phyloP scores from a whole-genome alignment of 2,113 vertebrate genomes.

The Rhipidura dahli region DNA sequence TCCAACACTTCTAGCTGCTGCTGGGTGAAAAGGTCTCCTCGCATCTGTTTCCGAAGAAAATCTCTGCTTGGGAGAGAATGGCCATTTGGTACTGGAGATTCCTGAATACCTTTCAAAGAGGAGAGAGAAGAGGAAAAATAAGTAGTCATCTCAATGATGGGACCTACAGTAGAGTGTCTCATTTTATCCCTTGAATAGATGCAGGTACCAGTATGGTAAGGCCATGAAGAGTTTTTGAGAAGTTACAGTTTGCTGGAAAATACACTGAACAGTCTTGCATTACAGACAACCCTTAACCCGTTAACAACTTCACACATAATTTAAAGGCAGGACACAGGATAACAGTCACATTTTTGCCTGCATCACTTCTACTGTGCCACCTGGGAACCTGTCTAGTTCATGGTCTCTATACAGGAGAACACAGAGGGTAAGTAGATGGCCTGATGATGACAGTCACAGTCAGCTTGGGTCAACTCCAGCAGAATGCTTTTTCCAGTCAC shows the following conservation, averaged over 20 bases:
- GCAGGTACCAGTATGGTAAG: background rate
- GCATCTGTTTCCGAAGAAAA: constrained; percentile 98
- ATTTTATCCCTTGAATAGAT: background rate
- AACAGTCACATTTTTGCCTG: fast-evolving
- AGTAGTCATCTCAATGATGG: background rate
- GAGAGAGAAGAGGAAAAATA: constrained; percentile 31
- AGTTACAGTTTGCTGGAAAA: background rate
- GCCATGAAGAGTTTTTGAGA: background rate
- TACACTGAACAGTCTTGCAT: background rate
- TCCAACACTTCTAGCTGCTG: constrained; percentile 98
- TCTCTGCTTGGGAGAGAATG: constrained; percentile 93
- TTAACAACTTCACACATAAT: background rate
- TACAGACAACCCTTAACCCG: background rate
- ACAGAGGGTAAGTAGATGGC: fast-evolving
- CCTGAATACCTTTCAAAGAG: constrained; percentile 85
- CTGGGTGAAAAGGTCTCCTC: constrained; percentile 95
- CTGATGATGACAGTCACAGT: background rate
- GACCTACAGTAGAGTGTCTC: background rate
- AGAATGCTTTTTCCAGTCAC: fast-evolving
- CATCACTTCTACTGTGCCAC: too few species aligned
- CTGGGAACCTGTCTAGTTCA: background rate
- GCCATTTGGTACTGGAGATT: constrained; percentile 94
- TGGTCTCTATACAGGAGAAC: background rate
- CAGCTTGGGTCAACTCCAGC: background rate
- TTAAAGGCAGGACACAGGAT: background rate